These are phyloP conservation scores for Holacanthella duospinosa DNA, from an alignment of 2,888 invertebrate species.

Conservation along the genomic window DNA sequence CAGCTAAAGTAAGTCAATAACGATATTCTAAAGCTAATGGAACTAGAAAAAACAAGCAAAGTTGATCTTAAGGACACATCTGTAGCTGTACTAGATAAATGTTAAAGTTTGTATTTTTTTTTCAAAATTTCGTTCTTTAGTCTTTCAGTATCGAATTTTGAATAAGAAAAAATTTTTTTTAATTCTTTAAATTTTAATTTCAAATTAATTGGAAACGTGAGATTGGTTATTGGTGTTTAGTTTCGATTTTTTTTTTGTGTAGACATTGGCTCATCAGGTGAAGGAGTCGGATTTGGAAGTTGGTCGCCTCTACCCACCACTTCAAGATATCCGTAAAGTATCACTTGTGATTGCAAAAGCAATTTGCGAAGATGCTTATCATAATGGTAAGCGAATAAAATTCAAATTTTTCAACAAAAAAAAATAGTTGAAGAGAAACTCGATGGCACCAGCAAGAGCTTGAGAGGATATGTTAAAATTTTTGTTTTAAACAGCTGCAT, in stretches of 20 bases:
- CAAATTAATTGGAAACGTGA: background rate
- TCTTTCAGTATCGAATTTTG: no score
- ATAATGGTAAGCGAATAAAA: conserved; percentile 13
- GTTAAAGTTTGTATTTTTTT: background rate
- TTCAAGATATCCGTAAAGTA: conserved; percentile 69
- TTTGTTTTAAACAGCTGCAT: background rate
- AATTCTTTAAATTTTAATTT: background rate
- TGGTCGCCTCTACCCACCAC: conserved; percentile 87
- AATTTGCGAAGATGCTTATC: conserved; percentile 18
- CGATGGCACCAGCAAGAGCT: background rate
- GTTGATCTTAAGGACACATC: background rate
- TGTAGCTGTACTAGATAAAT: background rate
- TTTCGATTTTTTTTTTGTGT: conserved; percentile 28
- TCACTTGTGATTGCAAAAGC: conserved; percentile 70
- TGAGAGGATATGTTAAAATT: background rate
- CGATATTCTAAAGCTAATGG: no score
- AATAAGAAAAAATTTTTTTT: background rate
- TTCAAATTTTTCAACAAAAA: conserved; percentile 17
- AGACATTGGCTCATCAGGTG: conserved; percentile 74
- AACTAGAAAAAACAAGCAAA: no score
- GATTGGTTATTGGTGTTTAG: conserved; percentile 7
- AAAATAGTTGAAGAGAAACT: no score
- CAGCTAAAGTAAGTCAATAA: conserved; percentile 50
- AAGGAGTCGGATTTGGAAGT: conserved; percentile 64
- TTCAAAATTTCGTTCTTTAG: no score